Base-by-base conservation (phyloP, 2,888 invertebrate species). In the Pristionchus japonicus region DNA sequence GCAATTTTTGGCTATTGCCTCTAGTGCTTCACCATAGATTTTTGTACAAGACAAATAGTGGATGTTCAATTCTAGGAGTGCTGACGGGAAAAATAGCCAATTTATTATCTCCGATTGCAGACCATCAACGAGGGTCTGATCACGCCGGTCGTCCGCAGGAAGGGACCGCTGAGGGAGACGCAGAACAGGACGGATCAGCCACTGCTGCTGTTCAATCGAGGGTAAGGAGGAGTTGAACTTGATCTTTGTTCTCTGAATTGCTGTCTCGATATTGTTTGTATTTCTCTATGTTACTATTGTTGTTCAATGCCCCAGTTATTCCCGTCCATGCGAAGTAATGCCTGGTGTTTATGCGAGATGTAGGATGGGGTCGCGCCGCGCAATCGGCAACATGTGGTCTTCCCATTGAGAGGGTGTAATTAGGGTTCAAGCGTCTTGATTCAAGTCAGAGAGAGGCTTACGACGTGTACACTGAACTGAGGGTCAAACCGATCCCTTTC, bases 121-220 rank as follows among this genome's bases (percentile, higher is more conserved):
- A 92, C 93, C 87, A 93, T 95, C 82, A 93, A 93, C 89, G 93
- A 93, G 88, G 93, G 93, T 70, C 88, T 93, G 27, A 91, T 93
- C 64, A 93, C 93, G 43, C 93, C 93, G 3, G 92, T 93, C 17
- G 91, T 93, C 11, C 89, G 93, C 20, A 86, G 93, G 31, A 93
- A 93, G 88, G 61, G 27, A 20, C 87, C 77, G 20, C 17, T 77
- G 57, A 80, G 31, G 43, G 87, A 86, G 74, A 74, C 31, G 1
- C 49, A 70, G 40, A 47, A 47, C 34, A 47, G 20, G 43, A 70
- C 31, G 3, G 67, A 67, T 6, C 70, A 86, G 49, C 86, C 86
- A 34, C 47, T 86, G 1, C 49, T 80, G 13, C 80, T 80, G 27
- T 87, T 77, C 87, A 87, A 80, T 87, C 77, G 61, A 87, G 67